Evolutionary conservation across 2,888 invertebrate genomes (phyloP).

Genomic region (Luffia ferchaultella): DNA sequence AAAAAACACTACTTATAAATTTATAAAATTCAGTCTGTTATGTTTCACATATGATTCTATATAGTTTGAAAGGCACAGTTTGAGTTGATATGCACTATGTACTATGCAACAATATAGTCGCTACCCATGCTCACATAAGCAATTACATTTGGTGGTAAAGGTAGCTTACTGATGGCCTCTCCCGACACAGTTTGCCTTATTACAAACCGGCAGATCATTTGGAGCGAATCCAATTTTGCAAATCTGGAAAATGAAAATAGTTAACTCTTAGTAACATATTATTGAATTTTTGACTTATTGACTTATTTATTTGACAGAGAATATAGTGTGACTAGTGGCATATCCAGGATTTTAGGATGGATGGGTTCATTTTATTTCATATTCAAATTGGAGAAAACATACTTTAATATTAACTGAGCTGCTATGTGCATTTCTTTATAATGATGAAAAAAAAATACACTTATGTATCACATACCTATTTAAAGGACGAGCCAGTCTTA

Average conservation of each 20-base stretch:
- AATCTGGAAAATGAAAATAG: conserved; percentile 58
- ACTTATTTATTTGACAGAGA: too few species aligned
- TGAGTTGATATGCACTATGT: conserved; percentile 13
- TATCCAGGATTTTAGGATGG: too few species aligned
- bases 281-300: too few species aligned
- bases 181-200: conserved; percentile 74
- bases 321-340: too few species aligned
- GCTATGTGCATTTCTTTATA: too few species aligned
- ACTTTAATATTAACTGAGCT: too few species aligned
- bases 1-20: conserved; percentile 2
- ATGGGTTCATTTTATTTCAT: too few species aligned
- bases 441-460: too few species aligned
- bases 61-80: background rate
- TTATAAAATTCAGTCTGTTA: conserved; percentile 1
- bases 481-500: conserved; percentile 53
- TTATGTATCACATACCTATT: conserved; percentile 45
- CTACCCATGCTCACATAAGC: conserved; percentile 49
- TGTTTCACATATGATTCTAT: background rate
- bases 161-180: conserved; percentile 73
- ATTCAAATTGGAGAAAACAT: too few species aligned
- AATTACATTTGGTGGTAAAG: conserved; percentile 65
- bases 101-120: conserved; percentile 53
- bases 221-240: conserved; percentile 71
- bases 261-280: too few species aligned
- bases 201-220: conserved; percentile 79